Conservation (phyloP, 2,797 vertebrate species). For the Synaphobranchus kaupii region DNA sequence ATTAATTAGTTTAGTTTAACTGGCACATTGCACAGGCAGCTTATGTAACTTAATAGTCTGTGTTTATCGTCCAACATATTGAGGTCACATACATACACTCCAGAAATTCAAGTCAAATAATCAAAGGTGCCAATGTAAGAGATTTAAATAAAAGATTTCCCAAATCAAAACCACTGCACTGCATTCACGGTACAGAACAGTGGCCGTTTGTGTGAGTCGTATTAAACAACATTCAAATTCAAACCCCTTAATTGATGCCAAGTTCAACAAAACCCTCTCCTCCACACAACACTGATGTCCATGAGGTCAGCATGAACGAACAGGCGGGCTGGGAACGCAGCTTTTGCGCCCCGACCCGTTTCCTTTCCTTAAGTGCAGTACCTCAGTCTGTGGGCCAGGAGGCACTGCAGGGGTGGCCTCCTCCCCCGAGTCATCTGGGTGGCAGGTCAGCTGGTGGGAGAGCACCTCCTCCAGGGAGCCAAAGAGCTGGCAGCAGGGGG, state of each 20-base stretch:
- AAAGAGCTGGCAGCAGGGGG: slow-evolving; percentile 45
- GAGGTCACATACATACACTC: background rate
- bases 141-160: background rate
- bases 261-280: background rate
- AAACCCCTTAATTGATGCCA: background rate
- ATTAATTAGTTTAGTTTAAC: background rate
- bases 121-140: background rate
- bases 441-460: slow-evolving; percentile 46
- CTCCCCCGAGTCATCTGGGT: slow-evolving; percentile 31
- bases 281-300: background rate
- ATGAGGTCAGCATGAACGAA: background rate
- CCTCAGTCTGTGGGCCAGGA: slow-evolving; percentile 28
- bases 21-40: background rate
- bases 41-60: background rate
- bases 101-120: background rate
- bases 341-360: background rate
- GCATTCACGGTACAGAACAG: background rate
- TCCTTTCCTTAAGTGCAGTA: slow-evolving; percentile 18
- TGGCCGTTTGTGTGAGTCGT: background rate
- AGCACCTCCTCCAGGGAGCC: slow-evolving; percentile 46
- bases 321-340: background rate
- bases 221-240: background rate
- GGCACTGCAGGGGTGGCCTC: slow-evolving; percentile 1
- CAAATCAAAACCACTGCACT: background rate
- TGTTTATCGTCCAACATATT: background rate